Evolutionary conservation across 2,888 invertebrate species (phyloP), one percentile per base, ranked within the genome.

Genomic region (Pandemis heparana): DNA sequence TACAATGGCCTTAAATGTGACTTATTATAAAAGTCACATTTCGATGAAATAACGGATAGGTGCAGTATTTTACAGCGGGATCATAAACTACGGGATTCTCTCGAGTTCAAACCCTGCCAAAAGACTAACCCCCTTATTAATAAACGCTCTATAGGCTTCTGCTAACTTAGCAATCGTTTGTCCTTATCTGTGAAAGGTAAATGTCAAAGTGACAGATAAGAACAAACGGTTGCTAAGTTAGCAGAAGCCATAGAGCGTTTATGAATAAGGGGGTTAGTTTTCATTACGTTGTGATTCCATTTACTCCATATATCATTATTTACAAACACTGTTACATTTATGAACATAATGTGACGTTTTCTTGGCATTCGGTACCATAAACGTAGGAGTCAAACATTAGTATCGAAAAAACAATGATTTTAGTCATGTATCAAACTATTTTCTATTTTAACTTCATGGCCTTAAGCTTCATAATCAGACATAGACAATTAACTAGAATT

Each of bases 351-450:
- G 23, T 12, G 56, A 23, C 5, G 23, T 23, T 18, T 10, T 5
- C 4, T 56, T 23, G 56, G 56, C 18, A 23, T 56, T 23, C 56
- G 12, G 4, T 23, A 12, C 10, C 56, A 23, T 56, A 56, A 56
- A 56, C 56, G 23, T 12, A n/a, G 23, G n/a, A n/a, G 8, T n/a
- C 46, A 46, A 68, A 32, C 8, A 60, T 62, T 62, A 53, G 51
- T 53, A 70, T 9, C 12, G 53, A 16, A 18, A 32, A 59, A n/a
- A 38, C 16, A 18, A 12, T 14, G 32, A 48, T 64, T 64, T 48
- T 48, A 65, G 65, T 51, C n/a, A 66, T 14, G 41, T 43, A 9
- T 67, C 14, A 67, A 67, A 23, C 32, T 43, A 56, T n/a, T 65
- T 53, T 41, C 18, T 41, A 41, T 23, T 16, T 41, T 23, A n/a